Evolutionary conservation across 2,113 vertebrate species (phyloP).

Genomic region (Psephotus haematonotus): DNA sequence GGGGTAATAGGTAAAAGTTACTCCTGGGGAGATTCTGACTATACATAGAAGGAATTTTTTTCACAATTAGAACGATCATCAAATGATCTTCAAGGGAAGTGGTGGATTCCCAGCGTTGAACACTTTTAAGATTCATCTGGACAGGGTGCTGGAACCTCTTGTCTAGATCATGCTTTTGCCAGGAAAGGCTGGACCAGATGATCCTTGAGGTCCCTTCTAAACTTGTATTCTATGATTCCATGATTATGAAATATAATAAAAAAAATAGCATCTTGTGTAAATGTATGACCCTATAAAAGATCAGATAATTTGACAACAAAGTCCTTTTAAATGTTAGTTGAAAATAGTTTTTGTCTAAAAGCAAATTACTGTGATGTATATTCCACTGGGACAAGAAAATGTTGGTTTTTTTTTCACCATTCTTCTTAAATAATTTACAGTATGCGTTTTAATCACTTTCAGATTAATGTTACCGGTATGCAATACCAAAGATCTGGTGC

Average conservation of each 20-base stretch:
- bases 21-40: neutral
- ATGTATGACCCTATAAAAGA: neutral
- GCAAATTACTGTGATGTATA: neutral
- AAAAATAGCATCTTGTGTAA: neutral
- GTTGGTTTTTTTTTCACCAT: neutral
- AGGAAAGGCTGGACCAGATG: neutral
- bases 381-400: neutral
- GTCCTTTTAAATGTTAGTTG: neutral
- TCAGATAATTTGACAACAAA: neutral
- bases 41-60: neutral
- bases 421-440: neutral
- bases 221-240: neutral
- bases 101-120: neutral
- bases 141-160: neutral
- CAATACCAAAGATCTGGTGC: neutral
- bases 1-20: neutral
- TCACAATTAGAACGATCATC: neutral
- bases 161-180: neutral
- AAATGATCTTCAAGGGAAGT: neutral
- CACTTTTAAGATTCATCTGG: neutral
- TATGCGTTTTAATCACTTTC: neutral
- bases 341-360: neutral
- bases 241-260: neutral
- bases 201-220: neutral
- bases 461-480: neutral